A percentile compares a stretch with the other conserved stretches of the same genome.
phyloP scores from a whole-genome alignment of 2,888 invertebrate species.

The Onthophagus sagittarius region DNA sequence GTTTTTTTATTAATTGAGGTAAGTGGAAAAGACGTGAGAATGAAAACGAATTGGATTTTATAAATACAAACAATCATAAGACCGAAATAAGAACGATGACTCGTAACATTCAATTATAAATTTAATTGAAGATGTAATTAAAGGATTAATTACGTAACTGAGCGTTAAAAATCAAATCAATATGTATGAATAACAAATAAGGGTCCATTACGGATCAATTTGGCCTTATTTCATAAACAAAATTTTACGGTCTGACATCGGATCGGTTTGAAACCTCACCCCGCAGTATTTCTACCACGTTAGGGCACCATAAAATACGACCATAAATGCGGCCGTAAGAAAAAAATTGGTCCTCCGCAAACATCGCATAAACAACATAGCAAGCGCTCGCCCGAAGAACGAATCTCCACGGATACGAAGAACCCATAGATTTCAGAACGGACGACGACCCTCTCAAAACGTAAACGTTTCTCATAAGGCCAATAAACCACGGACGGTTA shows the following conservation, averaged over 20 bases:
- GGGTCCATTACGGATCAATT: not conserved
- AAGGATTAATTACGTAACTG: too few species aligned
- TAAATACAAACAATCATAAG: too few species aligned
- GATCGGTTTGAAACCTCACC: not conserved
- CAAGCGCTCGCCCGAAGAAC: not conserved
- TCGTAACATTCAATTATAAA: too few species aligned
- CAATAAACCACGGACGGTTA: constrained; percentile 21
- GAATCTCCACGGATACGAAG: constrained; percentile 7
- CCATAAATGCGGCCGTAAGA: not conserved
- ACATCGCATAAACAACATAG: not conserved
- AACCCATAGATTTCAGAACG: not conserved
- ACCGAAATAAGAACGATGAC: too few species aligned
- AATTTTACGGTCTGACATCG: not conserved
- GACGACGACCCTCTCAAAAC: constrained; percentile 17
- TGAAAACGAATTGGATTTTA: not conserved
- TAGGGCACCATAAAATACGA: not conserved
- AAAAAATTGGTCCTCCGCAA: not conserved
- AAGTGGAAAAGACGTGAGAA: not conserved
- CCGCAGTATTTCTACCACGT: not conserved
- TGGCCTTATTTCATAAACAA: not conserved
- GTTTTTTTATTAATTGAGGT: not conserved
- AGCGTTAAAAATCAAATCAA: not conserved
- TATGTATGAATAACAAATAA: not conserved
- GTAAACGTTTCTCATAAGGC: constrained; percentile 20
- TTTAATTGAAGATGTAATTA: too few species aligned